Evolutionary conservation across 1,140 invertebrate genomes (phyloP).

Genomic region (Augochlora pura): DNA sequence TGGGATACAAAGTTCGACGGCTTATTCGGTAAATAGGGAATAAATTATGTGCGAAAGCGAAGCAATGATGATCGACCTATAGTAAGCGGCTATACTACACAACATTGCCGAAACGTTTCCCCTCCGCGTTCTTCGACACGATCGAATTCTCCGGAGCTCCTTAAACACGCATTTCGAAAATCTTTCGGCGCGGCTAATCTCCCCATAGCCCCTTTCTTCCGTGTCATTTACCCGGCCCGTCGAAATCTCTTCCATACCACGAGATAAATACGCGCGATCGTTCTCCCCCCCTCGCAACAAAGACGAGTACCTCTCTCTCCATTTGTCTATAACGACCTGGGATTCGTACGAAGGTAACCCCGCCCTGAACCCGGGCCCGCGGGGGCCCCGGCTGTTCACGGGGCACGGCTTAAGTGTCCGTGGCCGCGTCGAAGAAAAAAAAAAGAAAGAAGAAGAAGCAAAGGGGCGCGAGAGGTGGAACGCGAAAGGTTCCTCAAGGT

Average conservation of each 20-base stretch:
- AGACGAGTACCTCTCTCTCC: slow-evolving; percentile 45
- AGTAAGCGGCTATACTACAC: too few species aligned
- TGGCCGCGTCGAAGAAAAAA: slow-evolving; percentile 22
- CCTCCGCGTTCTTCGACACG: neutral
- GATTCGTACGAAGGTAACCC: slow-evolving; percentile 59
- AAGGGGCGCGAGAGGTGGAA: slow-evolving; percentile 4
- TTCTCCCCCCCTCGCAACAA: slow-evolving; percentile 48
- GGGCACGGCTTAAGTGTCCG: slow-evolving; percentile 29
- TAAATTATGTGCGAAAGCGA: too few species aligned
- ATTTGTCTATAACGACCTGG: slow-evolving; percentile 61
- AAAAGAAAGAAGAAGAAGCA: neutral
- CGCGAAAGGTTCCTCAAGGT: slow-evolving; percentile 52
- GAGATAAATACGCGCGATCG: slow-evolving; percentile 39
- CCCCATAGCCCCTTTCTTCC: neutral
- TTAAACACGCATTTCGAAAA: neutral
- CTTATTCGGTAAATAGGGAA: too few species aligned
- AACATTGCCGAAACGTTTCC: neutral
- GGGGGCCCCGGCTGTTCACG: slow-evolving; percentile 39
- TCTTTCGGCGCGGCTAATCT: slow-evolving; percentile 3
- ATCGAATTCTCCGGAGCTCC: neutral
- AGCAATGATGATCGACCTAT: too few species aligned
- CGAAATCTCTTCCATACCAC: neutral
- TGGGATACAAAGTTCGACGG: too few species aligned
- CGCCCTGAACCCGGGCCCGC: slow-evolving; percentile 35
- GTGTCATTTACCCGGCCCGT: neutral